Evolutionary conservation across 2,888 invertebrate genomes (phyloP), one percentile per base, ranked within the genome.

Genomic region (Lycocerus yunnanus): DNA sequence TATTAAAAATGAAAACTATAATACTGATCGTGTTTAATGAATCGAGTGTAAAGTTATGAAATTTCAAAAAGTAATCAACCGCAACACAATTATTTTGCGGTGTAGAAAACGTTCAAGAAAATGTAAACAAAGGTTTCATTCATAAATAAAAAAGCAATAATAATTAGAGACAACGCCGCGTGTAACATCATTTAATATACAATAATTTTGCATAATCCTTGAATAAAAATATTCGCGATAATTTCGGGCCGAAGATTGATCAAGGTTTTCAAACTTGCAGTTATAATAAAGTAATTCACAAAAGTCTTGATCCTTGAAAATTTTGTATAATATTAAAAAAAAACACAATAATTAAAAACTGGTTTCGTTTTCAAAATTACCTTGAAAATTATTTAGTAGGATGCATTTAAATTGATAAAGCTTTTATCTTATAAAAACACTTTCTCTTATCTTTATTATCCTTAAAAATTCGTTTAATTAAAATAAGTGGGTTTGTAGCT

Each of bases 121-220:
- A 74, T 70, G 43, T 68, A 68, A 75, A 75, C 75, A 75, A 75
- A 72, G 72, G 66, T 43, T 43, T 43, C 43, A 43, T 43, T 43
- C 43, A 43, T n/a, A 43, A 43, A 21, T 21, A 21, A 43, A 43
- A 43, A 43, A n/a, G n/a, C 6, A 3, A 43, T 6, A n/a, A 43
- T 43, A n/a, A 43, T 43, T 43, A 43, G 43, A 43, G n/a, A 6
- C n/a, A 27, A 1, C 27, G 27, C 27, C 27, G 27, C 27, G 27
- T 27, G 27, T 27, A 27, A 27, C 27, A 43, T 43, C 43, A 43
- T 43, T 43, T 43, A 43, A 43, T 43, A n/a, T 43, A 43, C 43
- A 43, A 43, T n/a, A 43, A 43, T 43, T 43, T 43, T 6, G 43
- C 43, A 43, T 43, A 43, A 43, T n/a, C 43, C 43, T 43, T 43